Percentiles rank a stretch among this genome's conserved stretches.
Conservation (phyloP, 2,113 vertebrate species). For the Sarotherodon lohbergeri region DNA sequence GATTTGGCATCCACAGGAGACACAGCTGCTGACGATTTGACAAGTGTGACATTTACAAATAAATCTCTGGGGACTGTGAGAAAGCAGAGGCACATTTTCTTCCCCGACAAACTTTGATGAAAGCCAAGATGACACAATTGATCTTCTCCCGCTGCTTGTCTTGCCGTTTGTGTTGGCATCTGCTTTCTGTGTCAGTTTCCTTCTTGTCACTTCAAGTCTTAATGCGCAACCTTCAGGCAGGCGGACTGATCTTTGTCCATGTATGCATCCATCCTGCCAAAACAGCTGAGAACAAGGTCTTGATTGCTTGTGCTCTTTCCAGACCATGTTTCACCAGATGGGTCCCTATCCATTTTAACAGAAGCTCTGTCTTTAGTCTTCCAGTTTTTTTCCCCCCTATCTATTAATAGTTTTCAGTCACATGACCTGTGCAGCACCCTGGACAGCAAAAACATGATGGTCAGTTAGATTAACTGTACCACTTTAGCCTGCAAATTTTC, state of each 20-base stretch:
- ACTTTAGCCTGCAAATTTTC: background rate
- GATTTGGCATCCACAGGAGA: slow-evolving; percentile 9
- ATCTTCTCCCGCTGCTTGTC: slow-evolving; percentile 30
- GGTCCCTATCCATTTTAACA: background rate
- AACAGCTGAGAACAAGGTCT: slow-evolving; percentile 40
- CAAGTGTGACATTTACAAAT: slow-evolving; percentile 65
- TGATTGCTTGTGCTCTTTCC: slow-evolving; percentile 25
- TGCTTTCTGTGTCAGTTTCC: slow-evolving; percentile 36
- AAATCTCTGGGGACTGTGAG: slow-evolving; percentile 42
- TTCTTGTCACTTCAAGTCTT: slow-evolving; percentile 5
- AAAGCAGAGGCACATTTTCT: slow-evolving; percentile 24
- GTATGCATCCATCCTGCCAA: background rate
- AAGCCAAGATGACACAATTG: slow-evolving; percentile 45
- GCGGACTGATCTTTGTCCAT: slow-evolving; percentile 44
- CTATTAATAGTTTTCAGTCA: background rate
- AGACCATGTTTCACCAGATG: slow-evolving; percentile 37
- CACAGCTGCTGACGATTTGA: slow-evolving; percentile 40
- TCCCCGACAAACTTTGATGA: slow-evolving; percentile 48
- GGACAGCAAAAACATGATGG: background rate
- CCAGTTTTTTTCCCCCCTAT: background rate
- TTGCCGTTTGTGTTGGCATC: background rate
- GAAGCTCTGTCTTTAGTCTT: background rate
- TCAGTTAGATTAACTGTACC: background rate
- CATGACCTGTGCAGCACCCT: background rate
- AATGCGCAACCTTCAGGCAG: slow-evolving; percentile 44